Evolutionary conservation across 2,888 invertebrate genomes (phyloP).

Genomic region (Phengaris arion): DNA sequence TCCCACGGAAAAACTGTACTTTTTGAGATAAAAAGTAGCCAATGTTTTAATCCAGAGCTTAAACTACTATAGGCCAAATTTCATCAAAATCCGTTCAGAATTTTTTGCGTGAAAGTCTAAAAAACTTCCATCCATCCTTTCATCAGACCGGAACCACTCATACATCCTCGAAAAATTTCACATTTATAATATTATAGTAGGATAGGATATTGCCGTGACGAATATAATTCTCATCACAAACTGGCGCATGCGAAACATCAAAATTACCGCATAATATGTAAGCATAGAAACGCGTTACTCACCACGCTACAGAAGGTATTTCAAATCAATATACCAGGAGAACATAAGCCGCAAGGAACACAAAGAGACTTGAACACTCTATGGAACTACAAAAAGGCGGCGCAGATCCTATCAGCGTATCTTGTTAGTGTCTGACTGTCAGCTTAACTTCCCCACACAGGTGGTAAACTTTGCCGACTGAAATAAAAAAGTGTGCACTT

Average conservation of each 20-base stretch:
- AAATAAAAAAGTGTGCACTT: neutral
- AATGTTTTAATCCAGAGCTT: too few species aligned
- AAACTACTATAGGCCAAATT: too few species aligned
- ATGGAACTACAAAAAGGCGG: slow-evolving; percentile 12
- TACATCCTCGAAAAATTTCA: too few species aligned
- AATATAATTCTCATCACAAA: too few species aligned
- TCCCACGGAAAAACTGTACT: too few species aligned
- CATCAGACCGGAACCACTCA: too few species aligned
- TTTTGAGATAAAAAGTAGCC: too few species aligned
- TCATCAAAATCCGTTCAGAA: too few species aligned
- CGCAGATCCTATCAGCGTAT: slow-evolving; percentile 14
- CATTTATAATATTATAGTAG: too few species aligned
- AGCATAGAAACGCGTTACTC: neutral
- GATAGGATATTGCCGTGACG: too few species aligned
- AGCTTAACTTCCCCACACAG: slow-evolving; percentile 10
- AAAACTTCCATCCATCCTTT: too few species aligned
- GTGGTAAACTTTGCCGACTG: slow-evolving; percentile 6
- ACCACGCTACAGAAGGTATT: neutral
- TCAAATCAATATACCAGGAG: neutral
- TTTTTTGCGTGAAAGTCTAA: too few species aligned
- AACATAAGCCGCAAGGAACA: neutral
- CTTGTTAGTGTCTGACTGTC: slow-evolving; percentile 21
- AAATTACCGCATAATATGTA: neutral
- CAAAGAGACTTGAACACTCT: neutral
- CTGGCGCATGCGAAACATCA: neutral